These are phyloP conservation scores for Stylophora pistillata DNA, from an alignment of 64 coral and sea anemone species.

Conservation along the genomic window DNA sequence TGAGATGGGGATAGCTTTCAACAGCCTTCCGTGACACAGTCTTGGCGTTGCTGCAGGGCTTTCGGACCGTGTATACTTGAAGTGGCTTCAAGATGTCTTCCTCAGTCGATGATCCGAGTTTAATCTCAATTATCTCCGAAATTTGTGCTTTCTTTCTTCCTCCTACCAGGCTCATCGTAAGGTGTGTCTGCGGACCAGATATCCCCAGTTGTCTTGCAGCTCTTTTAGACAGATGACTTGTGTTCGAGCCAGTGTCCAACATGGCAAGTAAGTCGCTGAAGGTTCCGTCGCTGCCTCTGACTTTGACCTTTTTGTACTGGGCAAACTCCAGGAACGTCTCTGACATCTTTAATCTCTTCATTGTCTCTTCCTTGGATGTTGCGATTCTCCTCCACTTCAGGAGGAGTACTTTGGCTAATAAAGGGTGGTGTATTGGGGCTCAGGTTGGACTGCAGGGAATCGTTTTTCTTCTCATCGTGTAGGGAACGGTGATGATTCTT, in stretches of 20 bases:
- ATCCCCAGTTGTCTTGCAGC: conserved; percentile 39
- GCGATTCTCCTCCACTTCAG: background rate
- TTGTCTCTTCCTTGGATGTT: background rate
- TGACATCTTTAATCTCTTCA: background rate
- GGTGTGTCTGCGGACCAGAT: conserved; percentile 27
- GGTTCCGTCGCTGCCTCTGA: conserved; percentile 5
- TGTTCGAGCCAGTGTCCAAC: conserved; percentile 65
- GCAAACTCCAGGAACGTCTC: background rate
- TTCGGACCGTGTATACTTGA: too few species aligned
- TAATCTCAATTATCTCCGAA: background rate
- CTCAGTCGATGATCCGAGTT: too few species aligned
- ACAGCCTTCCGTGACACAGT: too few species aligned
- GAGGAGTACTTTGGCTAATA: background rate
- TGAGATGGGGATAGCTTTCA: conserved; percentile 2
- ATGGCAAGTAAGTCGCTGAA: conserved; percentile 45
- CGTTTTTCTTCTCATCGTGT: conserved; percentile 4
- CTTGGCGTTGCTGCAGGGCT: too few species aligned
- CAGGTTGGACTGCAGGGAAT: background rate
- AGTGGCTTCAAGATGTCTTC: too few species aligned
- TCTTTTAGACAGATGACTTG: conserved; percentile 52
- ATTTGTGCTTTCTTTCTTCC: conserved; percentile 48
- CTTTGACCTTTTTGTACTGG: background rate
- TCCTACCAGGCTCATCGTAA: conserved; percentile 62
- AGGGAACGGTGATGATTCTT: conserved; percentile 51
- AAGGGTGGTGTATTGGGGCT: background rate